A percentile compares a stretch with the other conserved stretches of the same genome.
These are phyloP conservation scores for Molossus molossus DNA, from an alignment of 2,797 vertebrate genomes.

Conservation along the genomic window DNA sequence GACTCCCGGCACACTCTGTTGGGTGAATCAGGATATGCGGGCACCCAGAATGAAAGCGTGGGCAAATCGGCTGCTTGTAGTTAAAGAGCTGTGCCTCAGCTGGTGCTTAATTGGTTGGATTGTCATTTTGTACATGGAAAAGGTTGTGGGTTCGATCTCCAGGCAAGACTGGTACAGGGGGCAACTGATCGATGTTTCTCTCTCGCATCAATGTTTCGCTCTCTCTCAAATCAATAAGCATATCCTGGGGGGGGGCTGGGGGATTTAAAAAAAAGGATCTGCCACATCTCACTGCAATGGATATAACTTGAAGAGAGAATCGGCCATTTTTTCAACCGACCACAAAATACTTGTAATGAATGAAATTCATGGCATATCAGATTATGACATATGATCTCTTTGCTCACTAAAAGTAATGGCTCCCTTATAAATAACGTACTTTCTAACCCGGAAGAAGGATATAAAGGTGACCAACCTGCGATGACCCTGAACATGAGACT, in stretches of 20 bases:
- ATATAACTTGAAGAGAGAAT: neutral
- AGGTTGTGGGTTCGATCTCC: too few relatives aligned
- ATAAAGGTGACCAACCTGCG: neutral
- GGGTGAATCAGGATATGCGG: neutral
- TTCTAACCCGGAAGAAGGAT: neutral
- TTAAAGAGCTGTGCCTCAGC: too few relatives aligned
- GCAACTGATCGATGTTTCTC: too few relatives aligned
- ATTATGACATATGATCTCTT: neutral
- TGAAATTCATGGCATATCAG: neutral
- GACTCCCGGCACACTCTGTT: neutral
- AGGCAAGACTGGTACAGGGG: too few relatives aligned
- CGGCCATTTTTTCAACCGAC: neutral
- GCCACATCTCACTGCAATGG: neutral
- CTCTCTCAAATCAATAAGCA: too few relatives aligned
- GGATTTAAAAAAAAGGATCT: too few relatives aligned
- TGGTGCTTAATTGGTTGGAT: too few relatives aligned
- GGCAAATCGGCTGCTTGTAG: neutral
- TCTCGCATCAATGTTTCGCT: too few relatives aligned
- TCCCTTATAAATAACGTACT: neutral
- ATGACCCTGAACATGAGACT: neutral
- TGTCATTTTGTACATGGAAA: too few relatives aligned
- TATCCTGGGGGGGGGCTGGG: too few relatives aligned
- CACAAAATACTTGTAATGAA: neutral
- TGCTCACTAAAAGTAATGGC: conserved; percentile 21
- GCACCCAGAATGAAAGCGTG: neutral